Base-by-base conservation (phyloP, 2,113 vertebrate genomes). In the Pterocles burchelli region DNA sequence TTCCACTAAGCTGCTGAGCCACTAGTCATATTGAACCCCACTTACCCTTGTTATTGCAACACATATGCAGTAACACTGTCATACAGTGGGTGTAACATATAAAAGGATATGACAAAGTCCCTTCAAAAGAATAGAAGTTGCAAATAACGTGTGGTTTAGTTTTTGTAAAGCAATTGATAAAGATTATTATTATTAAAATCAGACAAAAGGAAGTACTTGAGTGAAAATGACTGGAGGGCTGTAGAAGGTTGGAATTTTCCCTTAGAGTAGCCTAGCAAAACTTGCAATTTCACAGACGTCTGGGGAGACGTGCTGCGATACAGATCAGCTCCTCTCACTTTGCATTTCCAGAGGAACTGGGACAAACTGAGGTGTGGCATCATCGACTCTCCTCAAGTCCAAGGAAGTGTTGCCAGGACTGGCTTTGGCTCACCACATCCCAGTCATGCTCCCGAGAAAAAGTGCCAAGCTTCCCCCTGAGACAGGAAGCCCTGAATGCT, bases 121-220 rank as follows among this genome's bases (percentile, higher is more conserved):
- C 29, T 65, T 92, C 41, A 43, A 79, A 86, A 88, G 49, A 62
- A 94, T 3, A 68, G 8, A 71, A 43, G 26, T 22, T 74, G 20
- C 48, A 90, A 85, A 71, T 80, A 88, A 59, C 13, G 3, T 52
- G 36, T 61, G 38, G 11, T 2, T 88, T 93, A 7, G 21, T 7
- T 22, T 28, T 62, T 82, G 63, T 18, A 72, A 93, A 89, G 38
- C 9, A 80, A 83, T 55, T 29, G 52, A 74, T 84, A 49, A 74
- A 70, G 49, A 31, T 81, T 49, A 87, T 86, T 49, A 88, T 86
- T 52, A 59, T 57, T 92, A 82, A 88, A 92, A 85, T 61, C 38
- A 79, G 29, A 31, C 13, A 61, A 62, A 89, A 93, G 12, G 26
- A 91, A 85, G 28, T 15, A 66, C 12, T 10, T 58, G 9, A 83